Percentiles rank a stretch among this genome's conserved stretches.
Evolutionary conservation across 2,888 invertebrate species (phyloP).

Genomic region (Coelinius sp.): DNA sequence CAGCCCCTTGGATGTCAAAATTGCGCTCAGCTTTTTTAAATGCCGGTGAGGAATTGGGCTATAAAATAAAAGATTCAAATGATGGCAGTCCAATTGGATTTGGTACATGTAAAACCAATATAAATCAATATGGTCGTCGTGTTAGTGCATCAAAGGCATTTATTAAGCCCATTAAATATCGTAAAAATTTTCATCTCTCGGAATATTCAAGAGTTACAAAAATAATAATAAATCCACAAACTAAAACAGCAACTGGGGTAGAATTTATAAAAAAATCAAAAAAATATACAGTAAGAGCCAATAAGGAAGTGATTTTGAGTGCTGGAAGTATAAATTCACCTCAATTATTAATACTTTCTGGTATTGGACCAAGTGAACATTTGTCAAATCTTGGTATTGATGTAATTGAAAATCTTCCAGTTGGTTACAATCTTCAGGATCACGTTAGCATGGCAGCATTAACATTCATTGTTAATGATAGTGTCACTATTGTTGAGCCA

Average conservation of each 20-base stretch:
- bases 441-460: constrained; percentile 83
- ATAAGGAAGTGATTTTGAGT: constrained; percentile 83
- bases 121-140: constrained; percentile 80
- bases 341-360: constrained; percentile 88
- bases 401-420: constrained; percentile 79
- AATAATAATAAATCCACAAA: constrained; percentile 77
- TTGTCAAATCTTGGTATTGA: constrained; percentile 75
- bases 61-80: constrained; percentile 80
- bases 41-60: constrained; percentile 80
- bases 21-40: constrained; percentile 78
- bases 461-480: constrained; percentile 81
- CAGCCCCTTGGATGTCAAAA: constrained; percentile 77
- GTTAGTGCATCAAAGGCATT: constrained; percentile 88
- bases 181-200: constrained; percentile 80
- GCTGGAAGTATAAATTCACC: constrained; percentile 90
- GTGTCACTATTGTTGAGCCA: constrained; percentile 78
- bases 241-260: constrained; percentile 78
- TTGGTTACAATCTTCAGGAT: constrained; percentile 87
- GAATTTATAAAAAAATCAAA: constrained; percentile 78
- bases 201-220: constrained; percentile 79
- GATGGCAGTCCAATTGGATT: constrained; percentile 77
- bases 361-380: constrained; percentile 80
- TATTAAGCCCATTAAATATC: constrained; percentile 76
- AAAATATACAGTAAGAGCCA: constrained; percentile 74
- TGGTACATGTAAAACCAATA: constrained; percentile 80